These are phyloP conservation scores for Mastacembelus armatus DNA, from an alignment of 2,797 vertebrate genomes.

Conservation along the genomic window DNA sequence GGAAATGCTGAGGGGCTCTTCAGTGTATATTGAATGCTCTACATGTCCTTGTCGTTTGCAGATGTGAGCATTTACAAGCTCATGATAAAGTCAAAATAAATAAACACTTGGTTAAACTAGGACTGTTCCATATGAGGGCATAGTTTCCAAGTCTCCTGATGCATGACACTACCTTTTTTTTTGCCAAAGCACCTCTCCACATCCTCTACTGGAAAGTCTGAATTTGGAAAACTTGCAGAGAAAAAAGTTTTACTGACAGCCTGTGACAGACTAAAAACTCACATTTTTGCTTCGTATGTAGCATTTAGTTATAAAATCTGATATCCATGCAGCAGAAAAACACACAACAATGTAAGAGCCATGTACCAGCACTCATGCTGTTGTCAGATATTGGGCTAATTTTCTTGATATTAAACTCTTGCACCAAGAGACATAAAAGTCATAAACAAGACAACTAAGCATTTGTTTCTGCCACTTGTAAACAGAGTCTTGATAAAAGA, in stretches of 20 bases:
- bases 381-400: no score
- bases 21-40: slow-evolving; percentile 27
- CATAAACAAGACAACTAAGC: slow-evolving; percentile 4
- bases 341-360: background rate
- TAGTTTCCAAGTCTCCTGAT: background rate
- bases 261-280: background rate
- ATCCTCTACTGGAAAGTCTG: background rate
- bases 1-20: slow-evolving; percentile 3
- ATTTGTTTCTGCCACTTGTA: slow-evolving; percentile 13
- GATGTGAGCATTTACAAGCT: slow-evolving; percentile 24
- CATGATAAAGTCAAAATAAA: slow-evolving; percentile 4
- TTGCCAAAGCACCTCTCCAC: background rate
- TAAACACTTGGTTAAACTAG: background rate
- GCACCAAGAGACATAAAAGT: background rate
- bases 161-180: background rate
- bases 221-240: slow-evolving; percentile 9
- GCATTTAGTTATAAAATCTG: background rate
- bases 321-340: background rate
- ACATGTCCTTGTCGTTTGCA: slow-evolving; percentile 9
- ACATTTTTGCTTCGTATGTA: background rate
- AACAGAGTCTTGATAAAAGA: slow-evolving; percentile 10
- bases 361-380: no score
- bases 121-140: background rate
- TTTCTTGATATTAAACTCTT: background rate
- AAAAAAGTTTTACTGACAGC: slow-evolving; percentile 8